Base-by-base conservation (phyloP, 2,113 vertebrate genomes). In the Cynoglossus semilaevis region DNA sequence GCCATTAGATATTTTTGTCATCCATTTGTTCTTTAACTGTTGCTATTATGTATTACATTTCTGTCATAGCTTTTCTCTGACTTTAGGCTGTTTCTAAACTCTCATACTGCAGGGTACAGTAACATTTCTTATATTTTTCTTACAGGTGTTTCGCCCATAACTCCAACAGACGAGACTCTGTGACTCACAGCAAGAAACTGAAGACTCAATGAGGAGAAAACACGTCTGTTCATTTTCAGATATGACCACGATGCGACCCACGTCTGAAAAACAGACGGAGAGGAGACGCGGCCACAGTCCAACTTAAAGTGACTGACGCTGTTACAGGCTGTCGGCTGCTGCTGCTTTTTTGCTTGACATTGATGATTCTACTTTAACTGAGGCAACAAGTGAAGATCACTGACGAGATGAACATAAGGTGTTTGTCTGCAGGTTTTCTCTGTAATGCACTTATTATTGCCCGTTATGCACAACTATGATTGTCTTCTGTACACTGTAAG, bases 121-220 rank as follows among this genome's bases (percentile, higher is more conserved):
- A 29, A 29, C 22, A 2, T 29, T 6, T 15, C 9, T 71, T 9
- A 2, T 63, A 8, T 62, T 11, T 71, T 29, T 67, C 37, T 41
- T 19, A 12, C 85, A 98, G 96, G 90, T 88, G 91, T 85, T 99
- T 92, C 71, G 89, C 91, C 58, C 77, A 91, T 81, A 95, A 92
- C 82, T 89, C 87, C 85, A 93, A 93, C 86, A 90, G 91, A 73
- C 93, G 94, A 42, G 96, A 98, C 52, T 92, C 91, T 1, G 92
- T 93, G 52, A 89, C 86, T 3, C 95, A 95, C 0, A 91, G 90
- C 85, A 95, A 93, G 84, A 93, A 92, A 79, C 64, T 89, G 8
- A 91, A 88, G 76, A 81, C 74, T 58, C 86, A 87, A 42, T 89
- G 77, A 88, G 43, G 85, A 71, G 75, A 93, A 91, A 18, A 62